Evolutionary conservation across 2,113 vertebrate genomes (phyloP), one percentile per base, ranked within the genome.

Genomic region (Pipa parva): DNA sequence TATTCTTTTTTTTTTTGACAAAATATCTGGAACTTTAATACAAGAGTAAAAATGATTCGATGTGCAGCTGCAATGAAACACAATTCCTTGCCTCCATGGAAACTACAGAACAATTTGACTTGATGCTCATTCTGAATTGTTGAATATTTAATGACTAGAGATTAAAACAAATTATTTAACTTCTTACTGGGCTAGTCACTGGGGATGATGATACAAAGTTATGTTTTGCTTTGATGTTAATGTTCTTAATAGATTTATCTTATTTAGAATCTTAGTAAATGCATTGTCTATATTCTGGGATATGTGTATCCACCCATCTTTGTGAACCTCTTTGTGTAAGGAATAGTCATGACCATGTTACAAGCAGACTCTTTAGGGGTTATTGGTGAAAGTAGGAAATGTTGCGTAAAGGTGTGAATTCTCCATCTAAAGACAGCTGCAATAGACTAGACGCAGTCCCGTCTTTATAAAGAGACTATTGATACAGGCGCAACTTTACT

Each of bases 111-210:
- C 46, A 59, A 68, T 29, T 46, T 57, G 63, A 67, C 54, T 59
- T 68, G 31, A 58, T 59, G 56, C 45, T 51, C 46, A 39, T 59
- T 68, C 59, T 59, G 12, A 59, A n/a, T 28, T 51, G 20, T 29
- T 68, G 46, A 68, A 68, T 68, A 68, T 68, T 68, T 68, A 29
- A 68, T 68, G 31, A 68, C 24, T 51, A 22, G 24, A 59, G 57
- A 59, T 52, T 36, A 12, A 49, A 58, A 67, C 48, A 45, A 58
- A 37, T 28, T 25, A 28, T n/a, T 36, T 46, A 33, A 49, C 54
- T 59, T 28, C 29, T 59, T 52, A 6, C 46, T 37, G 65, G 22
- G 45, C 45, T 12, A 11, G 46, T 51, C 45, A 59, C 45, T 59
- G 36, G 56, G 56, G 65, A 68, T 29, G 18, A 11, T 37, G 25